Base-by-base conservation (phyloP, 2,113 vertebrate species). In the Leucoraja erinaceus region DNA sequence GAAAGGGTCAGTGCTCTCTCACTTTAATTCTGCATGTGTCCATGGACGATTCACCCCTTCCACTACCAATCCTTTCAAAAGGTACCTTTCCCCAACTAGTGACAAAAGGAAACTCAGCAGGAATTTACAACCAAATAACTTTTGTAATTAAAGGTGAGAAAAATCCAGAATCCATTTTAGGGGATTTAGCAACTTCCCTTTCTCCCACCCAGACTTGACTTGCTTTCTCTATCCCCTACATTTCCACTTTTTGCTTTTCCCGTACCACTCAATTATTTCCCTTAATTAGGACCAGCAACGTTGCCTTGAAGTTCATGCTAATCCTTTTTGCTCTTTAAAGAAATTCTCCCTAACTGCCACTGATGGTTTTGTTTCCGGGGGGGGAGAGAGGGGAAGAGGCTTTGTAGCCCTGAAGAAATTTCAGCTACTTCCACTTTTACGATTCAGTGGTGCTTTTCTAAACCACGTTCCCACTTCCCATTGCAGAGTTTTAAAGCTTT, bases 211-310 rank as follows among this genome's bases (percentile, higher is more conserved):
- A 47, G 38, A 47, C n/a, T 25, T 75, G n/a, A 47, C 38, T 25
- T 75, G 3, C 72, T 25, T 25, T 75, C 4, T 1, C 72, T 7
- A 4, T 75, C 25, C 72, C 20, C 22, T 8, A 8, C 5, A 0
- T 22, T 75, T 28, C 28, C 8, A 25, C 22, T 54, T 78, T 94
- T n/a, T 47, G 47, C 94, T 70, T 66, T 2, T 72, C 94, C 74
- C 1, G 93, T 94, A 93, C 86, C 77, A 81, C 88, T 84, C n/a
- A 94, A 68, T 93, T 94, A 95, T 95, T 95, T 94, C 94, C 95
- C 95, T 96, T 97, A 98, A 98, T 99, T 98, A 99, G 98, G 98
- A 95, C 97, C 95, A 20, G 11, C 59, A 86, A 86, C 10, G 0
- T 63, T 31, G 54, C 7, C 56, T 86, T 5, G 33, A 14, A 7